Evolutionary conservation across 2,113 vertebrate species (phyloP), one percentile per base, ranked within the genome.

Genomic region (Pelobates fuscus): DNA sequence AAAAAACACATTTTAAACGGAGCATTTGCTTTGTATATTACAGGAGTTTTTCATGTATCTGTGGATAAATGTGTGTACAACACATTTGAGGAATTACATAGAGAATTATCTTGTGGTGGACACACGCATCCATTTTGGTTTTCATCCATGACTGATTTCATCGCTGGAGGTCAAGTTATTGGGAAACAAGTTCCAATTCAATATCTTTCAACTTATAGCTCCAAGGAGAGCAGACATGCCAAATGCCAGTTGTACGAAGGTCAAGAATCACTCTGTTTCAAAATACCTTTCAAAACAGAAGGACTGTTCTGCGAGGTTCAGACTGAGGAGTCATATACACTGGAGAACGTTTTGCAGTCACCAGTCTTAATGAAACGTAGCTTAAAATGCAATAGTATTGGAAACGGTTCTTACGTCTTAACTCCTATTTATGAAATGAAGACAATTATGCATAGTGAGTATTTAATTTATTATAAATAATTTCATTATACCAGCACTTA

Each of bases 401-500:
- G 82, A 1, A 74, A 85, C 0, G 27, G 2, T 0, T 0, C 58
- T 0, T 44, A 95, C 17, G 0, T 82, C 24, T 78, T 98, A 71
- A 86, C 17, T 62, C 94, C 95, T 0, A 6, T 91, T 3, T 95
- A 94, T 25, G 83, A 95, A 78, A 77, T 96, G 58, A 80, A 89
- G 0, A 92, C 88, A n/a, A 62, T 93, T 80, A 96, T 96, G 96
- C 90, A 88, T 72, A 55, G 94, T 97, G 78, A 94, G 95, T 89
- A 80, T 17, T 49, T 17, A n/a, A n/a, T n/a, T n/a, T n/a, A n/a
- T n/a, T n/a, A n/a, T n/a, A n/a, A n/a, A n/a, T n/a, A n/a, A n/a
- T n/a, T n/a, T n/a, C n/a, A n/a, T n/a, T n/a, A n/a, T n/a, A n/a
- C n/a, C n/a, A n/a, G n/a, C n/a, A n/a, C n/a, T n/a, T n/a, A n/a